Percentiles rank a stretch among this genome's conserved stretches.
Conservation (phyloP, 2,113 vertebrate species). For the Antechinus flavipes region DNA sequence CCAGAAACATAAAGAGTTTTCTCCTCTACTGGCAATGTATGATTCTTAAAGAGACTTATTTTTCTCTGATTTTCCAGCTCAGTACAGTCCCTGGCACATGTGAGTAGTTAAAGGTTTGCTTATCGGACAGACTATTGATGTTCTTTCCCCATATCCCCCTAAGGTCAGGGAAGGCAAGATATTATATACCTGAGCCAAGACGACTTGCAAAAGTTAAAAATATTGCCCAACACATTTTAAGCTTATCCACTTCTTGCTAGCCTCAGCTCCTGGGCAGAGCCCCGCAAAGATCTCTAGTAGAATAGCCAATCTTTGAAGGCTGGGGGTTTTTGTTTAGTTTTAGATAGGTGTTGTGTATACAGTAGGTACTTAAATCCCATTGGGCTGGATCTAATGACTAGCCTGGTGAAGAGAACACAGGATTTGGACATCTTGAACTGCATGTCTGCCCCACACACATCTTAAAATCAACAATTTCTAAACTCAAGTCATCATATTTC, state of each 20-base stretch:
- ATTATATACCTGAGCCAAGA: not conserved
- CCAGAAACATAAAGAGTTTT: not conserved
- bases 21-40: not conserved
- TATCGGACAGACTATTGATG: not conserved
- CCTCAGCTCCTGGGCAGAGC: not conserved
- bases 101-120: not conserved
- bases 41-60: not conserved
- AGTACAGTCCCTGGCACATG: not conserved
- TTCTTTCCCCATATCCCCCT: not conserved
- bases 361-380: not conserved
- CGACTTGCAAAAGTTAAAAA: not conserved
- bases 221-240: not conserved
- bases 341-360: not conserved
- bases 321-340: not conserved
- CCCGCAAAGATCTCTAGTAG: not conserved
- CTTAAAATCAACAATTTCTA: not conserved
- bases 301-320: not conserved
- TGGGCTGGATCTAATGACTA: not conserved
- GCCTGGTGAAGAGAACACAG: not conserved
- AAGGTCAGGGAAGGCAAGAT: not conserved
- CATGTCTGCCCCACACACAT: not conserved
- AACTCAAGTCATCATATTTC: not conserved
- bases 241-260: not conserved
- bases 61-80: not conserved
- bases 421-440: not conserved